phyloP scores from a whole-genome alignment of 2,113 vertebrate species.

The Tragelaphus strepsiceros region DNA sequence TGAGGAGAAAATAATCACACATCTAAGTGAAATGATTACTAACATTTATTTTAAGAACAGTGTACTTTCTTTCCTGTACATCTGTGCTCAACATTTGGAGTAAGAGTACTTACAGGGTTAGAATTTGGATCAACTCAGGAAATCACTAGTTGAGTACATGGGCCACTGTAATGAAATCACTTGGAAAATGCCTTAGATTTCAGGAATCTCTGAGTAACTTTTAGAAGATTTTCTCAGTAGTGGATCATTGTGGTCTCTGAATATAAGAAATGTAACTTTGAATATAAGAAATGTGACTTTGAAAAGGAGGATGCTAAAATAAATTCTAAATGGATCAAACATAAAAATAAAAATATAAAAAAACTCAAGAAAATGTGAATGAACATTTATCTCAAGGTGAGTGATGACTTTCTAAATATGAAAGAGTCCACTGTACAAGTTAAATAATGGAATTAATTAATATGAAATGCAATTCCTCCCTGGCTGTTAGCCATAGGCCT shows the following conservation, averaged over 20 bases:
- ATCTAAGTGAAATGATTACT: background rate
- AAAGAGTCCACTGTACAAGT: background rate
- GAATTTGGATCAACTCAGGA: slow-evolving; percentile 9
- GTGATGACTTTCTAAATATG: background rate
- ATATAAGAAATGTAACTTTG: slow-evolving; percentile 25
- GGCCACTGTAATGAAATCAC: slow-evolving; percentile 32
- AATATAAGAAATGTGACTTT: background rate
- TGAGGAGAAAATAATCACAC: background rate
- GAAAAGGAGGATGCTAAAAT: slow-evolving; percentile 16
- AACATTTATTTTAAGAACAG: slow-evolving; percentile 56
- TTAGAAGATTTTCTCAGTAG: slow-evolving; percentile 38
- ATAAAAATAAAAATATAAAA: background rate
- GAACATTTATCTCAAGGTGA: background rate
- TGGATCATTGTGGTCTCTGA: background rate
- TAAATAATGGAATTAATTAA: background rate
- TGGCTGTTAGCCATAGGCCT: background rate
- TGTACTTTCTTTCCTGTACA: background rate
- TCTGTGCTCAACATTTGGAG: background rate
- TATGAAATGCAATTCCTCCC: background rate
- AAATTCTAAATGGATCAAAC: background rate
- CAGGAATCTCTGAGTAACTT: background rate
- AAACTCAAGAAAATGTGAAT: background rate
- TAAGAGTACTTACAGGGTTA: background rate
- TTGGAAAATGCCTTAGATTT: slow-evolving; percentile 22
- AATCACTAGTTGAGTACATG: slow-evolving; percentile 9